A percentile compares a stretch with the other conserved stretches of the same genome.
phyloP scores from a whole-genome alignment of 2,113 vertebrate species.

The Callionymus lyra region DNA sequence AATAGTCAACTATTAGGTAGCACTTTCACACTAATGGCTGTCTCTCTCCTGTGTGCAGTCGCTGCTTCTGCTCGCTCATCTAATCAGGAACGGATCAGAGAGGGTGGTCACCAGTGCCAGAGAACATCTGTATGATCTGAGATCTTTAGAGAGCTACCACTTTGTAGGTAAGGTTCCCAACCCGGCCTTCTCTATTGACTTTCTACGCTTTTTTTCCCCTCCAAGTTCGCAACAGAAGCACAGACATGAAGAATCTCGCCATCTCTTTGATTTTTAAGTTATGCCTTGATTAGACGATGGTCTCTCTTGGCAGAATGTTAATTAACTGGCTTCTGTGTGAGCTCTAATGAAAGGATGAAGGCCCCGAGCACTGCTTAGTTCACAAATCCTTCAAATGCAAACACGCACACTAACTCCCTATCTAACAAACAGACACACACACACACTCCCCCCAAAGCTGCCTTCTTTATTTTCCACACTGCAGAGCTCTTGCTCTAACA shows the following conservation, averaged over 20 bases:
- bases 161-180: constrained; percentile 78
- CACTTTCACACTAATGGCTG: constrained; percentile 31
- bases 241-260: background rate
- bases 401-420: constrained; percentile 1
- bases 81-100: constrained; percentile 97
- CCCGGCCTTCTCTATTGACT: background rate
- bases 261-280: background rate
- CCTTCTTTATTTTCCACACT: constrained; percentile 23
- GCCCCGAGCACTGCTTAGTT: constrained; percentile 27
- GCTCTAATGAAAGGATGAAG: constrained; percentile 70
- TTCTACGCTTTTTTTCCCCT: constrained; percentile 51
- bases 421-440: constrained; percentile 3
- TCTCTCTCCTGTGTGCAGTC: constrained; percentile 63
- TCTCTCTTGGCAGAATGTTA: constrained; percentile 6
- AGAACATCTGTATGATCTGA: constrained; percentile 98
- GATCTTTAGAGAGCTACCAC: constrained; percentile 97
- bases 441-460: constrained; percentile 15
- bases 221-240: background rate
- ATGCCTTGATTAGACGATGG: constrained; percentile 4
- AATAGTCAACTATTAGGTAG: too few relatives aligned
- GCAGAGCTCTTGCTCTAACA: background rate
- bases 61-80: constrained; percentile 88
- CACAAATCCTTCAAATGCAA: constrained; percentile 16
- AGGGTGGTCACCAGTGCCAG: constrained; percentile 95
- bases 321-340: constrained; percentile 74